A percentile compares a stretch with the other conserved stretches of the same genome.
These are phyloP conservation scores for Spondyliosoma cantharus DNA, from an alignment of 2,797 vertebrate genomes.

Conservation along the genomic window DNA sequence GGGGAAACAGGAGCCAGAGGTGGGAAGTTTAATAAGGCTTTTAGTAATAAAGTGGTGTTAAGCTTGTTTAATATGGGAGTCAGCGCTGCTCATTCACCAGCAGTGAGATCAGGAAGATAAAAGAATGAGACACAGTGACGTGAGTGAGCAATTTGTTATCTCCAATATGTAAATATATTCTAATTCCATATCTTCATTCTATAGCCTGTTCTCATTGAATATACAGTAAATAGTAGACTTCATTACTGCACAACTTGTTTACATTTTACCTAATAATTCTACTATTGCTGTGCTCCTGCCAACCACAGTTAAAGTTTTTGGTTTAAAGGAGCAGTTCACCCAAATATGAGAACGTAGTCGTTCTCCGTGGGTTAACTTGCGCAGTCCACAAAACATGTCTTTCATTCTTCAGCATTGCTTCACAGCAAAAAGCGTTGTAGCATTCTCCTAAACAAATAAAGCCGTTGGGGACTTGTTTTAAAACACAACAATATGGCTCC, in stretches of 20 bases:
- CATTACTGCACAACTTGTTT: background rate
- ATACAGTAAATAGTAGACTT: background rate
- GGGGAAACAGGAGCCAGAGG: slow-evolving; percentile 26
- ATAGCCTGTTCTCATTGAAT: background rate
- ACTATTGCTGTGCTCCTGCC: background rate
- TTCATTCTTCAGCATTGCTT: no score
- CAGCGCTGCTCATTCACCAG: slow-evolving; percentile 28
- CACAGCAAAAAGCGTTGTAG: no score
- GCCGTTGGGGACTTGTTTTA: no score
- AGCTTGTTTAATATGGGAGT: slow-evolving; percentile 30
- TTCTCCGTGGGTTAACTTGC: no score
- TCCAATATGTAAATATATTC: slow-evolving; percentile 14
- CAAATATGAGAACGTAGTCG: no score
- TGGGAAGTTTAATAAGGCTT: slow-evolving; percentile 40
- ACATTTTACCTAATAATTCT: background rate
- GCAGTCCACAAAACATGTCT: no score
- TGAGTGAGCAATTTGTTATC: background rate
- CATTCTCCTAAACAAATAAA: no score
- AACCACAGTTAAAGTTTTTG: background rate
- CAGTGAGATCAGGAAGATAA: slow-evolving; percentile 30
- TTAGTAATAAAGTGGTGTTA: slow-evolving; percentile 42
- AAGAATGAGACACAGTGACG: slow-evolving; percentile 27
- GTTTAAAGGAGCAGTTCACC: background rate
- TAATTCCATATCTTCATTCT: background rate
- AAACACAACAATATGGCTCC: no score